phyloP scores from a whole-genome alignment of 2,113 vertebrate genomes.

The Pterocles burchelli region DNA sequence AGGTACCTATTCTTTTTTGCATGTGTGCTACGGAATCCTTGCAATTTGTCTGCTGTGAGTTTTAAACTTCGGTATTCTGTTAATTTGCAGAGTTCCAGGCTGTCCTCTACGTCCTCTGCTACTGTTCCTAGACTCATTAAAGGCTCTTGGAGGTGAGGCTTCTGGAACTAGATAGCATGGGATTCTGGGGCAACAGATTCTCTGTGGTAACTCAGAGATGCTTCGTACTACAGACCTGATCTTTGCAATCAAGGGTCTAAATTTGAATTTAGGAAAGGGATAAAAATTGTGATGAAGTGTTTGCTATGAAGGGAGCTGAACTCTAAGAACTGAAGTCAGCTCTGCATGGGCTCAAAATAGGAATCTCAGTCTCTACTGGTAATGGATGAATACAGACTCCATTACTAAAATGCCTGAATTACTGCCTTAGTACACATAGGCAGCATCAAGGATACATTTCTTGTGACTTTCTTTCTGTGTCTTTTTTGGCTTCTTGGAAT shows the following conservation, averaged over 20 bases:
- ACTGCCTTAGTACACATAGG: not conserved
- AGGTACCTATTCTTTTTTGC: not conserved
- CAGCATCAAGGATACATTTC: not conserved
- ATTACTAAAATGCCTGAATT: not conserved
- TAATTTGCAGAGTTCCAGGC: not conserved
- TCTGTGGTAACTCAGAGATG: not conserved
- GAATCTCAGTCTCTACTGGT: not conserved
- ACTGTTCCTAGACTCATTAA: not conserved
- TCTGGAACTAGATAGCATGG: not conserved
- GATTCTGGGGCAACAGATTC: not conserved
- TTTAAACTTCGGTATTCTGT: not conserved
- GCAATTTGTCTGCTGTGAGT: not conserved
- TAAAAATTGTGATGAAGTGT: not conserved
- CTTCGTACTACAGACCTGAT: not conserved
- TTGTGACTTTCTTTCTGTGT: not conserved
- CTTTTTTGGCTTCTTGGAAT: conserved; percentile 13
- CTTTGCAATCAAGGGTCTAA: not conserved
- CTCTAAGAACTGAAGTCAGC: not conserved
- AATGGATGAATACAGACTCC: not conserved
- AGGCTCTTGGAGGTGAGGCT: rapidly evolving
- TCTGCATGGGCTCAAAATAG: not conserved
- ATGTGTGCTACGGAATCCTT: not conserved
- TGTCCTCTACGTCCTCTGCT: not conserved
- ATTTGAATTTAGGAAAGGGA: not conserved
- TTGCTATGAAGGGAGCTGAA: not conserved